Evolutionary conservation across 2,888 invertebrate genomes (phyloP), one percentile per base, ranked within the genome.

Genomic region (Timandra comae): DNA sequence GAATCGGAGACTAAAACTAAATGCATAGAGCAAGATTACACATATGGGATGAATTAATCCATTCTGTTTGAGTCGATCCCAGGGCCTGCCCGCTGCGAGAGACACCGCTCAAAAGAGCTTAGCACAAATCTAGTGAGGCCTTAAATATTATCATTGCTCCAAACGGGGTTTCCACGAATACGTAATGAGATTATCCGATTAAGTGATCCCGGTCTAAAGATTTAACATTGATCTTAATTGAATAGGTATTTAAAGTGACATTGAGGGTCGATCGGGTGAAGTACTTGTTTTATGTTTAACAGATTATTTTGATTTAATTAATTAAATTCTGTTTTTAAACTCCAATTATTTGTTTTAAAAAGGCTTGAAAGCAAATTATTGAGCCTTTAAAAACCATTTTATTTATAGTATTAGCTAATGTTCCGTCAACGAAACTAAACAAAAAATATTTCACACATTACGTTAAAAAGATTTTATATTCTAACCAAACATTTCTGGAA

Each of bases 61-160:
- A 38, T 51, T 43, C 50, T 58, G 54, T 58, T 62, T 58, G 57
- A 59, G 58, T 59, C 46, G 51, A 55, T 47, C 49, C 45, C 39
- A 42, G 39, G 35, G 41, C 31, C 43, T 52, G 48, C 51, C 63
- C 59, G 61, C 59, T 61, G 62, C 59, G 57, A 57, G 48, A 53
- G 47, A 42, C 41, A 42, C 47, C 40, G 46, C 56, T 61, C 63
- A 69, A 69, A 71, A 60, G 57, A 58, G 63, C 61, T 70, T 66
- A 65, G 51, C 51, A 43, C 41, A 55, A 64, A 70, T 63, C 62
- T 65, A 67, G 58, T 56, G 57, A 61, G 55, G 59, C 60, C 52
- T 63, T 60, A 66, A 66, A 65, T 67, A 63, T 67, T 63, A 68
- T 63, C 59, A 57, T 50, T 49, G 54, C 46, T 49, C 44, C 41